Evolutionary conservation across 2,797 vertebrate genomes (phyloP).

Genomic region (Taeniopygia guttata): DNA sequence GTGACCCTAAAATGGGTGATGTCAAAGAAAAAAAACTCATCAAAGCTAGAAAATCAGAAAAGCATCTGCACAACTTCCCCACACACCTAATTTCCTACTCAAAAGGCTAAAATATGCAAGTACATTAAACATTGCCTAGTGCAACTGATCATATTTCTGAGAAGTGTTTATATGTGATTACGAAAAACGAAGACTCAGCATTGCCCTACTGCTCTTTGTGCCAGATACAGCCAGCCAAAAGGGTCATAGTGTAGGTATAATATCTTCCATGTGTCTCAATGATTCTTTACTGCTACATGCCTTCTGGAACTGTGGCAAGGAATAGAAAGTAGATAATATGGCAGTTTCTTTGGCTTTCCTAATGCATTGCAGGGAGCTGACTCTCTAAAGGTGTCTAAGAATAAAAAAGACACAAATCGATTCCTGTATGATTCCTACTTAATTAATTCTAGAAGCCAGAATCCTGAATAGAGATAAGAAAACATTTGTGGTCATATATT

Average conservation of each 20-base stretch:
- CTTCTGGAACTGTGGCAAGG: neutral
- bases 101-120: constrained; percentile 39
- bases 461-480: neutral
- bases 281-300: neutral
- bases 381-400: neutral
- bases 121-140: constrained; percentile 23
- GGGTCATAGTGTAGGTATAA: neutral
- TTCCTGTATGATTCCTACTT: neutral
- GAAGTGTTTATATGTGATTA: constrained; percentile 47
- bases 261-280: constrained; percentile 21
- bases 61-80: constrained; percentile 17
- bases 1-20: constrained; percentile 14
- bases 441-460: neutral
- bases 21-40: constrained; percentile 42
- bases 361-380: neutral
- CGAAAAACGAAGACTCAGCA: neutral
- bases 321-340: neutral
- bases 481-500: neutral
- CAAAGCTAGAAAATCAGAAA: constrained; percentile 43
- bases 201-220: neutral
- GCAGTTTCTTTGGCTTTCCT: neutral
- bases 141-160: constrained; percentile 20
- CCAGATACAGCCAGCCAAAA: constrained; percentile 5
- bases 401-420: neutral
- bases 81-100: constrained; percentile 33